A percentile compares a stretch with the other conserved stretches of the same genome.
phyloP scores from a whole-genome alignment of 23 tunicate species.

The Trididemnum nubilum region DNA sequence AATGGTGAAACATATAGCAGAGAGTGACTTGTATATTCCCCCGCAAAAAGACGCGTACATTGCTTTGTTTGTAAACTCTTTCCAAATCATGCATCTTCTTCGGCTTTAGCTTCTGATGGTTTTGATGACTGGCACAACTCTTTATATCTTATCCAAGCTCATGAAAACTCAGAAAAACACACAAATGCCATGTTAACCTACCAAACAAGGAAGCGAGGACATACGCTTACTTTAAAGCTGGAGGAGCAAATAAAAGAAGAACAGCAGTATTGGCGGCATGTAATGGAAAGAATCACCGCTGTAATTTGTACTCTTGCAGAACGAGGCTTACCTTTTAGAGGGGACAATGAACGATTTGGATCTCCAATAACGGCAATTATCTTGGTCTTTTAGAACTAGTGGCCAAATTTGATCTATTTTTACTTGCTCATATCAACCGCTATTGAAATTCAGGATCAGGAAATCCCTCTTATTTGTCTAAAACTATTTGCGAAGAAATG shows the following conservation, averaged over 20 bases:
- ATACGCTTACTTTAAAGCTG: conserved; percentile 38
- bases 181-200: conserved; percentile 20
- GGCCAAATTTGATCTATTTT: conserved; percentile 47
- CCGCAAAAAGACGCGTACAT: conserved; percentile 10
- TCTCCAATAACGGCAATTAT: conserved; percentile 39
- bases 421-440: conserved; percentile 34
- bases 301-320: conserved; percentile 13
- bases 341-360: conserved; percentile 36
- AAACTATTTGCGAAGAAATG: conserved; percentile 34
- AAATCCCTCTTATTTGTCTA: conserved; percentile 34
- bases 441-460: conserved; percentile 36
- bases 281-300: conserved; percentile 32
- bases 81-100: conserved; percentile 13
- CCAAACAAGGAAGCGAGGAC: conserved; percentile 33
- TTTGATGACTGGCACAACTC: conserved; percentile 34
- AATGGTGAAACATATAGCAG: conserved; percentile 27
- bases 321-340: conserved; percentile 37
- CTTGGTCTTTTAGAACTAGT: conserved; percentile 34
- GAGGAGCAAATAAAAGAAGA: conserved; percentile 35
- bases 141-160: conserved; percentile 29
- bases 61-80: conserved; percentile 18
- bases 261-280: conserved; percentile 43
- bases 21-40: conserved; percentile 17
- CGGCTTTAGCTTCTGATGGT: conserved; percentile 32
- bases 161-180: conserved; percentile 31